Base-by-base conservation (phyloP, 1,140 invertebrate genomes). In the Drosophila asahinai region DNA sequence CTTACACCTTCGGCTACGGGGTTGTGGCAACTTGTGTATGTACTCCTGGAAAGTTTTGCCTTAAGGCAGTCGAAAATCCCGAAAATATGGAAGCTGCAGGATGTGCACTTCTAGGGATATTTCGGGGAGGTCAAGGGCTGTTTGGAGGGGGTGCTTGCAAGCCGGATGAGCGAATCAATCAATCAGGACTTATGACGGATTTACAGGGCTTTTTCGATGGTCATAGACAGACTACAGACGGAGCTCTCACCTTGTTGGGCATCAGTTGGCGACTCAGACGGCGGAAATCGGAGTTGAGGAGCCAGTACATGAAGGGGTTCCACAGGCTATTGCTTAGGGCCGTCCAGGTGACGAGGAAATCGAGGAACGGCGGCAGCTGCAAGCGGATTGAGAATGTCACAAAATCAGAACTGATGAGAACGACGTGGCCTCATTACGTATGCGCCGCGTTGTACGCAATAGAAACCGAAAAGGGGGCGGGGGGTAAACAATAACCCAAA, bases 261-360 rank as follows among this genome's bases (percentile, higher is more conserved):
- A 97, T 93, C 30, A 97, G 91, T 76, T 97, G 96, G 66, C 95
- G 95, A 81, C 96, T 96, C 74, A 97, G 96, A 66, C 96, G 95
- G 79, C 97, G 94, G 93, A 97, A 97, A 83, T 97, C 96, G 91
- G 96, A 96, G 93, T 97, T 97, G 76, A 97, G 94, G 47, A 97
- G 94, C 97, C 97, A 97, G 92, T 97, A 97, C 59, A 97, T 95
- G 91, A 97, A 97, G 7, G 97, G 97, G 94, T 97, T 97, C 97
- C 96, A 97, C 90, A 97, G 96, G 92, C 96, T 97, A 92, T 97
- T 97, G 82, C 96, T 97, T n/a, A 97, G 93, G 3, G 97, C 96
- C 66, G 97, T 93, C 97, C 97, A 97, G 42, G 97, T 97, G 58
- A 97, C 96, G 19, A 97, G 93, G 89, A 97, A 97, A 91, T 97